Evolutionary conservation across 1,140 invertebrate species (phyloP).

Genomic region (Bombyx mori): ASM3026992v2 NC_085123.1:5159501-5160000

Average conservation of each 20-base stretch:
- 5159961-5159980: too few species aligned
- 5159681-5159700: neutral
- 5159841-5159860: neutral
- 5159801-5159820: neutral
- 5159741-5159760: neutral
- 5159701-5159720: neutral
- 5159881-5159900: neutral
- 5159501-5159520: slow-evolving; percentile 93
- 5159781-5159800: neutral
- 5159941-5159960: too few species aligned
- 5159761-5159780: neutral
- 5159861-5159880: neutral
- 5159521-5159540: slow-evolving; percentile 83
- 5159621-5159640: slow-evolving; percentile 83
- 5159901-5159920: too few species aligned
- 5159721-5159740: too few species aligned
- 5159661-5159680: slow-evolving; percentile 51
- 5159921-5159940: too few species aligned
- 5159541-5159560: slow-evolving; percentile 81
- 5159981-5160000: too few species aligned
- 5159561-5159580: slow-evolving; percentile 89
- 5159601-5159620: slow-evolving; percentile 78
- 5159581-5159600: slow-evolving; percentile 92
- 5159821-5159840: neutral
- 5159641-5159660: slow-evolving; percentile 82